Base-by-base conservation (phyloP, 2,888 invertebrate species). In the Archaeoteleia sp. region DNA sequence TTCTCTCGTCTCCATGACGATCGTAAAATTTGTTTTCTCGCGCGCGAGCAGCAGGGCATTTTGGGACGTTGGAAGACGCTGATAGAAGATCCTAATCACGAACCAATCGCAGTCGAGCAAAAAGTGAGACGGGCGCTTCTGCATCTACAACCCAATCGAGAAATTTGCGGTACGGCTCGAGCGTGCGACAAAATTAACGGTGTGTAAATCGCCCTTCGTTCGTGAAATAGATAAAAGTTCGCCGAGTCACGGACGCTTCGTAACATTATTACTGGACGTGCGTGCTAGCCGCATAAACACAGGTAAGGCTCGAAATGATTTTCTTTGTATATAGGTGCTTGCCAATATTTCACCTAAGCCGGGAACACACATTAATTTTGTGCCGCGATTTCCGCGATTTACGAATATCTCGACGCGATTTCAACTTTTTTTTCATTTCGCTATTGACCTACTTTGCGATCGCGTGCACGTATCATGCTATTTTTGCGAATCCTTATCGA, bases 21-120 rank as follows among this genome's bases (percentile, higher is more conserved):
- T 65, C 51, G n/a, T 3, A 10, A 14, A 34, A 67, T 61, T 67
- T 67, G 60, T 61, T 61, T 67, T 67, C 55, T 45, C 60, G 67
- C 67, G 67, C 61, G 55, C 51, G 32, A 23, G 25, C 8, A 4
- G 81, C 81, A 75, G 67, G 68, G 85, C 80, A 85, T 78, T 74
- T 67, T 75, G 85, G 85, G 78, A 57, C 74, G 85, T 84, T 84
- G 86, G 86, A 86, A 84, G 86, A 82, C 83, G 76, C 83, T 85
- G 86, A 78, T 82, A 86, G 86, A 86, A 86, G 86, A 86, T 85
- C 84, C 85, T 85, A 78, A 73, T 53, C 62, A 29, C 51, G 69
- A 58, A 71, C 86, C 86, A 86, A 86, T 86, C 72, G 71, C 62
- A 60, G 48, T n/a, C 9, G 45, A 67, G 74, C 67, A 20, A 72